Base-by-base conservation (phyloP, 2,797 vertebrate species). In the Sebastiscus albofasciatus region DNA sequence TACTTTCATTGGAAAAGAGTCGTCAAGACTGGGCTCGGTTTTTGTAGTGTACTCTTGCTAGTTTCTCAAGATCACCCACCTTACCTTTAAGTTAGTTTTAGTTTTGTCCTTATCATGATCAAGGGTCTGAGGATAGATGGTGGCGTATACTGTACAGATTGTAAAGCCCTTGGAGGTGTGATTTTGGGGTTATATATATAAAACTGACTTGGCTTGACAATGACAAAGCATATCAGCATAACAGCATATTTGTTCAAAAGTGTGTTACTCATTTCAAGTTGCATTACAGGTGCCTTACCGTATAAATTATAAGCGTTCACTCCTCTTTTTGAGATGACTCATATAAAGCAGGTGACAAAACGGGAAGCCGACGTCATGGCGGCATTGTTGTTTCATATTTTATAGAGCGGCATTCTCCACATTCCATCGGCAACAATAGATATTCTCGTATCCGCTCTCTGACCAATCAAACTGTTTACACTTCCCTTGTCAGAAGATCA, bases 391-490 rank as follows among this genome's bases (percentile, higher is more conserved):
- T 68, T 74, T 80, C 75, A 79, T 81, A 66, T 90, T 89, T 90
- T 72, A 91, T 72, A 69, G 68, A 34, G 75, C 73, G 13, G 81
- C 90, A 93, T 93, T 92, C 85, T 81, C 84, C 58, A 33, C 89
- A 95, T 93, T 86, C 88, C 87, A 34, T 60, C 31, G 20, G 85
- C 80, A 93, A 94, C 91, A 94, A 94, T 91, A 92, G 89, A 92
- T 87, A 84, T 86, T 89, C 82, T 84, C 52, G 8, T 59, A 70
- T 90, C 82, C 60, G 65, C 78, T 84, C 79, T 81, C 77, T 36
- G 72, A 82, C 87, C 77, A 67, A 89, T 88, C 80, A 78, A 79
- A 72, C 85, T 89, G 91, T 93, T 93, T 92, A 92, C 58, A 76
- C 90, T 89, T 87, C 76, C 84, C 42, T 86, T 84, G 87, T 89